Conservation (phyloP, 2,888 invertebrate species). For the Mythimna albipuncta region DNA sequence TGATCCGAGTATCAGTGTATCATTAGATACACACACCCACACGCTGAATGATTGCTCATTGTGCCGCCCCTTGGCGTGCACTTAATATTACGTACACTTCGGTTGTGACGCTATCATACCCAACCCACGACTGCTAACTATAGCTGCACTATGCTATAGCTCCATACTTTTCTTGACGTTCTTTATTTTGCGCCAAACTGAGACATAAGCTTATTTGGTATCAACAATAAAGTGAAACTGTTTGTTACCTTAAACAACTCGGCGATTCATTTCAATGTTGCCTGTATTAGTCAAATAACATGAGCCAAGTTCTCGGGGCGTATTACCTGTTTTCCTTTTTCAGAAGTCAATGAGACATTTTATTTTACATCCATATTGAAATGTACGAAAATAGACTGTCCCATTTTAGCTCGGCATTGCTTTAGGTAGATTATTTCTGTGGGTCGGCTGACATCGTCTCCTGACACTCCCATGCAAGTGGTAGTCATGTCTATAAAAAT, state of each 20-base stretch:
- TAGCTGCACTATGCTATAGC: constrained; percentile 39
- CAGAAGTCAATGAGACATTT: constrained; percentile 52
- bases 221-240: constrained; percentile 52
- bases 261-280: constrained; percentile 55
- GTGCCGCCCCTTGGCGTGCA: constrained; percentile 73
- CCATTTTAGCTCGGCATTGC: constrained; percentile 56
- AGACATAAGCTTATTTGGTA: constrained; percentile 58
- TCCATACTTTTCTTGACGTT: constrained; percentile 53
- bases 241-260: constrained; percentile 50
- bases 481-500: constrained; percentile 46
- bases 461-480: constrained; percentile 38
- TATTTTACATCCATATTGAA: constrained; percentile 51
- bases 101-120: constrained; percentile 63
- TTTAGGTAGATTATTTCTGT: constrained; percentile 51
- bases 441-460: constrained; percentile 47
- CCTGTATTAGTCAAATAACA: constrained; percentile 56
- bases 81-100: constrained; percentile 61
- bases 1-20: constrained; percentile 74
- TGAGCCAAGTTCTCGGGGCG: constrained; percentile 28
- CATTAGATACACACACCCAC: constrained; percentile 71
- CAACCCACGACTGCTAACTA: constrained; percentile 61
- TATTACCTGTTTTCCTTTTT: constrained; percentile 47
- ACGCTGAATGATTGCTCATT: constrained; percentile 73
- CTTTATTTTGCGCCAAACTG: constrained; percentile 56
- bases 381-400: constrained; percentile 52